Conservation (phyloP, 37 sponge, comb jelly and placozoan genomes). For the Haliclona indistincta region DNA sequence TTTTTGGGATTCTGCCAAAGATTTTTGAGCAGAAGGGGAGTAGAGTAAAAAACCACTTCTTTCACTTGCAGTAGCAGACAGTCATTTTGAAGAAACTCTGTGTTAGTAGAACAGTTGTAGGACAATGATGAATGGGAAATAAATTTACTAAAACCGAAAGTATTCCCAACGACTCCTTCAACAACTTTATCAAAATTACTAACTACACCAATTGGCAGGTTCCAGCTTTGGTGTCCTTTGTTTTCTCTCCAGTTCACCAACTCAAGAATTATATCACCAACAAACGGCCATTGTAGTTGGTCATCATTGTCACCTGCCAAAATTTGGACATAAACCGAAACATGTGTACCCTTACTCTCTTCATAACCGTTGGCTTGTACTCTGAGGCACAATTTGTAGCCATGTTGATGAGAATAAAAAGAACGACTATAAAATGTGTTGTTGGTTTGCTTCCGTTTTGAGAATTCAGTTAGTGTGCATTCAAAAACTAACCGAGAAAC, state of each 20-base stretch:
- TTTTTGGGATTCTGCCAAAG: background rate
- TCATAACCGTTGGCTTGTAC: background rate
- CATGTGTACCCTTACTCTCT: background rate
- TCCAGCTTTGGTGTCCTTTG: no score
- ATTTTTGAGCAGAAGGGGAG: background rate
- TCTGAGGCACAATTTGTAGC: background rate
- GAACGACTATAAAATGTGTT: background rate
- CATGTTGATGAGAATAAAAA: background rate
- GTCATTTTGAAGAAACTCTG: conserved; percentile 2
- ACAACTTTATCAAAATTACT: background rate
- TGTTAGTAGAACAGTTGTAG: background rate
- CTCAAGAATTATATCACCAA: background rate
- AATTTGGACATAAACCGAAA: background rate
- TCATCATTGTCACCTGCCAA: background rate
- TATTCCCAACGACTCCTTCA: background rate
- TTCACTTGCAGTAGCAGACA: background rate
- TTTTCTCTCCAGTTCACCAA: conserved; percentile 5
- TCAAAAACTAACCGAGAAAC: no score
- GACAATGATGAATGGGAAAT: background rate
- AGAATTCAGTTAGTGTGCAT: background rate
- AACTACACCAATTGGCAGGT: no score
- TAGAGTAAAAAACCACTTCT: background rate
- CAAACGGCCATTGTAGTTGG: background rate
- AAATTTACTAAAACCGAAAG: background rate
- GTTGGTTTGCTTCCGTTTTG: background rate